Base-by-base conservation (phyloP, 2,888 invertebrate genomes). In the Chalcosyrphus nemorum region DNA sequence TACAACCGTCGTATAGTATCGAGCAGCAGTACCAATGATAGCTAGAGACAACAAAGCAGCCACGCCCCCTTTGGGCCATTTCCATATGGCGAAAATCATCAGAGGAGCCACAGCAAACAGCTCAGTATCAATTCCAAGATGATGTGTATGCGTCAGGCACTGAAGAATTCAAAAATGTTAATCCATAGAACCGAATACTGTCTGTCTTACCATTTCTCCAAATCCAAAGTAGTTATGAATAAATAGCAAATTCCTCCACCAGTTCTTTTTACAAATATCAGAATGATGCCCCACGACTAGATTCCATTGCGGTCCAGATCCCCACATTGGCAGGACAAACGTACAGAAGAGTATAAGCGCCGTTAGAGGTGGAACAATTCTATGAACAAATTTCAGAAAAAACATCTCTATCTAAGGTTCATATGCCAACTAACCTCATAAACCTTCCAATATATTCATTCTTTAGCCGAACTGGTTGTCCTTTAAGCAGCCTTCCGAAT, bases 171-270 rank as follows among this genome's bases (percentile, higher is more conserved):
- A 15, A 50, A 19, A 6, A 2, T 7, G 11, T 35, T n/a, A 1
- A 27, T 32, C 4, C 24, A 15, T 6, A n/a, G 27, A 7, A n/a
- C 9, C 0, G 0, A n/a, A 3, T 15, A 9, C 1, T 2, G 15
- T 9, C 1, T 2, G 15, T 5, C 27, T 70, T 91, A 94, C 94
- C 94, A 95, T 95, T 87, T 95, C 93, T 87, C 94, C 93, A 87
- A 95, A 95, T 43, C 95, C 95, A 88, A 94, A 95, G 88, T 95
- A 95, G 89, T 95, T 95, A 88, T 95, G 95, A 68, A 95, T 94
- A 86, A 95, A 95, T 0, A 95, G 89, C 81, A 95, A 91, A 88
- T 95, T 95, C 87, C 94, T 92, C 95, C 95, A 95, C 94, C 95
- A 95, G 72, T 94, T 92, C 87, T 92, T 91, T 89, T 95, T 94